Conservation (phyloP, 2,113 vertebrate species). For the Amphilophus citrinellus region DNA sequence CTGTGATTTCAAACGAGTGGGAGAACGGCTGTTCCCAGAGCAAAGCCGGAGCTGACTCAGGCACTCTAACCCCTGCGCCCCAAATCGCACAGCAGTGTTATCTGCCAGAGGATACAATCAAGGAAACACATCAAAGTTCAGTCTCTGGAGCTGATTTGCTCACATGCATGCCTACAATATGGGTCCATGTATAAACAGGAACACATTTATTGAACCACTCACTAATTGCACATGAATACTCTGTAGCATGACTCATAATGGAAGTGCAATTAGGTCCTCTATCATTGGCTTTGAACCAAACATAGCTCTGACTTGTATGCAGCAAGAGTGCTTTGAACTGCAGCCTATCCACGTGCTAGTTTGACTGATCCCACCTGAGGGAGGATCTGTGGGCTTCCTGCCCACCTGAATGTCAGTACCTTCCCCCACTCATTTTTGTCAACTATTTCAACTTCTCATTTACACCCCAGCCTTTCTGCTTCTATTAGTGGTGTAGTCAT, state of each 20-base stretch:
- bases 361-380: conserved; percentile 48
- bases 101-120: conserved; percentile 73
- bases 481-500: conserved; percentile 60
- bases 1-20: conserved; percentile 64
- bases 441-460: conserved; percentile 56
- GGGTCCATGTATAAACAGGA: conserved; percentile 11
- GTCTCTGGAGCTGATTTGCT: conserved; percentile 55
- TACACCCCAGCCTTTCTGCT: conserved; percentile 48
- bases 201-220: conserved; percentile 49
- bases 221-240: conserved; percentile 77
- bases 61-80: conserved; percentile 58
- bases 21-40: conserved; percentile 62
- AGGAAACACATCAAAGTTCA: conserved; percentile 74
- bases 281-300: conserved; percentile 64
- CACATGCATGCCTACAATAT: conserved; percentile 24
- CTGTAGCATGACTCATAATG: conserved; percentile 68
- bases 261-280: conserved; percentile 69
- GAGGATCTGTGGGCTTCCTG: conserved; percentile 49
- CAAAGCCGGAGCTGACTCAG: conserved; percentile 64
- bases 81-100: conserved; percentile 65
- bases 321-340: conserved; percentile 49
- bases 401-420: conserved; percentile 48
- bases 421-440: conserved; percentile 31
- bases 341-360: conserved; percentile 41
- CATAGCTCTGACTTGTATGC: conserved; percentile 48